Evolutionary conservation across 37 sponge, comb jelly and placozoan genomes (phyloP), one percentile per base, ranked within the genome.

Genomic region (Geodia barretti): DNA sequence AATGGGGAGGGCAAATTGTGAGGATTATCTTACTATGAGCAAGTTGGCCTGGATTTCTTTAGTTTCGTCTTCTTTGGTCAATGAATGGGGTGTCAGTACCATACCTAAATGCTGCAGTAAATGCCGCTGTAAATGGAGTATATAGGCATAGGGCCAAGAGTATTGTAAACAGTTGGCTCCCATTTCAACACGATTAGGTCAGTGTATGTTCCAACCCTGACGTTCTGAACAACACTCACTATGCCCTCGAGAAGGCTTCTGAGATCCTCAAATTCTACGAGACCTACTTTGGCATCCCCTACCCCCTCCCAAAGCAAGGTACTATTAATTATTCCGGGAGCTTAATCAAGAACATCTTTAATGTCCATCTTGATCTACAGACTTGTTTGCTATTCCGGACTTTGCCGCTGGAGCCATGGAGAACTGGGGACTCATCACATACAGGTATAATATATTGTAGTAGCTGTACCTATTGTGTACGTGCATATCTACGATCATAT

Each of bases 341-440:
- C n/a, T n/a, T n/a, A n/a, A n/a, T n/a, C n/a, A n/a, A n/a, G n/a
- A n/a, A n/a, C n/a, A n/a, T n/a, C n/a, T n/a, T n/a, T n/a, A n/a
- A n/a, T n/a, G n/a, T n/a, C n/a, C n/a, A n/a, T n/a, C n/a, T n/a
- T n/a, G n/a, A n/a, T n/a, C 0, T 31, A 30, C 75, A 95, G 98
- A 98, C 86, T 74, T 98, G 60, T 96, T 98, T 88, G 98, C 94
- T 26, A 93, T 95, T 39, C 96, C 96, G 23, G 96, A 98, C 76
- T 93, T 95, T 73, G 78, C 89, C 39, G 91, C 94, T 73, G 95
- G 95, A 63, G 98, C 98, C 3, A 97, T 97, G 98, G 98, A 97
- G 89, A 97, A 97, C 84, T 98, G 98, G 98, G 98, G 98, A 1
- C 88, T 98, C 68, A 91, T 95, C 39, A 95, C 96, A 4, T 97